These are phyloP conservation scores for Sericinus montela DNA, from an alignment of 2,888 invertebrate species.

Conservation along the genomic window DNA sequence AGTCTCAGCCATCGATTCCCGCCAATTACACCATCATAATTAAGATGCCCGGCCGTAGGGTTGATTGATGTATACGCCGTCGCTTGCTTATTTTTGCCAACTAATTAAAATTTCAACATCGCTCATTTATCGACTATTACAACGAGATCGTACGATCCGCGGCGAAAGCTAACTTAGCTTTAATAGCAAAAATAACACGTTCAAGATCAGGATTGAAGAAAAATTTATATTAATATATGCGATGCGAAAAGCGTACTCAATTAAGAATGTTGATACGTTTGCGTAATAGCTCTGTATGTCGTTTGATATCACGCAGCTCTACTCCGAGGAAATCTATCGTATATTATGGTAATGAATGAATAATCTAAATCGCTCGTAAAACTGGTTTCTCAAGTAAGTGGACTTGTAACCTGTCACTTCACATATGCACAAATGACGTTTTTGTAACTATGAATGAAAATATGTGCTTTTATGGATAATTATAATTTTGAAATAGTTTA, in stretches of 20 bases:
- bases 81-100: constrained; percentile 30
- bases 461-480: neutral
- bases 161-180: constrained; percentile 25
- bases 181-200: constrained; percentile 29
- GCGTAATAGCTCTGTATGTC: neutral
- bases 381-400: neutral
- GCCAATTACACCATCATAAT: constrained; percentile 9
- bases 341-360: constrained; percentile 10
- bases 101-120: constrained; percentile 50
- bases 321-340: constrained; percentile 6
- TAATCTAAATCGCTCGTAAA: constrained; percentile 3
- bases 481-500: too few relatives aligned
- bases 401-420: neutral
- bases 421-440: neutral
- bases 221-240: constrained; percentile 17
- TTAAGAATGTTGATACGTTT: constrained; percentile 1
- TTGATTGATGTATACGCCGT: constrained; percentile 22
- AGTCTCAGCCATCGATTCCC: constrained; percentile 1
- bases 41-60: neutral
- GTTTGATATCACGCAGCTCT: neutral
- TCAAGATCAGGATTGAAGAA: constrained; percentile 8
- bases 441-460: neutral
- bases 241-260: constrained; percentile 10
- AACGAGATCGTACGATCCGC: constrained; percentile 35
- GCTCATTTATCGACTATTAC: constrained; percentile 42